These are phyloP conservation scores for Xestia rhomboidea DNA, from an alignment of 2,888 invertebrate genomes.

Conservation along the genomic window DNA sequence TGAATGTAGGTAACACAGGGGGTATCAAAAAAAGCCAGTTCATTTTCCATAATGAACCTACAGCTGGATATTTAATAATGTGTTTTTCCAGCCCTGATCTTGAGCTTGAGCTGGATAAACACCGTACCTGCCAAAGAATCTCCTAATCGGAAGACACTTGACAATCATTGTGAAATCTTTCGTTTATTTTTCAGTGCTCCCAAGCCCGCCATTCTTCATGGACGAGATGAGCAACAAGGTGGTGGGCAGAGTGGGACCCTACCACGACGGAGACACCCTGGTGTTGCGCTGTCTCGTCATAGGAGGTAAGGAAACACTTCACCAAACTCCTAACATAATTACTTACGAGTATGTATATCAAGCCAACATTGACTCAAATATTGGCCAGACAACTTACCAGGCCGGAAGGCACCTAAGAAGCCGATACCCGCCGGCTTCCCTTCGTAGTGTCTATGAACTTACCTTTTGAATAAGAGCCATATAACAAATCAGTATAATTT, in stretches of 20 bases:
- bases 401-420: too few species aligned
- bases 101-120: background rate
- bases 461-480: background rate
- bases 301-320: slow-evolving; percentile 85
- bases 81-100: background rate
- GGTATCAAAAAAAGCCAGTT: background rate
- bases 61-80: background rate
- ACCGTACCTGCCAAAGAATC: background rate
- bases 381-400: background rate
- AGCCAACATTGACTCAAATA: background rate
- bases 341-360: background rate
- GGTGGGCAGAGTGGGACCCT: slow-evolving; percentile 87
- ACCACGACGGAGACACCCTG: slow-evolving; percentile 90
- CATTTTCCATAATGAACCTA: background rate
- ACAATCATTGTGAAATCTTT: background rate
- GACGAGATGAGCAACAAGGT: slow-evolving; percentile 88
- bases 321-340: background rate
- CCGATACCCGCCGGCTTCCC: too few species aligned
- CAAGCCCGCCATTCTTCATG: slow-evolving; percentile 88
- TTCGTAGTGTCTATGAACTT: too few species aligned
- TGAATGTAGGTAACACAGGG: background rate
- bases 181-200: slow-evolving; percentile 80
- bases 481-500: background rate
- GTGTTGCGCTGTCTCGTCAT: slow-evolving; percentile 90
- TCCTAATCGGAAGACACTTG: background rate